Percentiles rank a stretch among this genome's conserved stretches.
These are phyloP conservation scores for Himalopsyche kuldschensis DNA, from an alignment of 2,888 invertebrate genomes.

Conservation along the genomic window DNA sequence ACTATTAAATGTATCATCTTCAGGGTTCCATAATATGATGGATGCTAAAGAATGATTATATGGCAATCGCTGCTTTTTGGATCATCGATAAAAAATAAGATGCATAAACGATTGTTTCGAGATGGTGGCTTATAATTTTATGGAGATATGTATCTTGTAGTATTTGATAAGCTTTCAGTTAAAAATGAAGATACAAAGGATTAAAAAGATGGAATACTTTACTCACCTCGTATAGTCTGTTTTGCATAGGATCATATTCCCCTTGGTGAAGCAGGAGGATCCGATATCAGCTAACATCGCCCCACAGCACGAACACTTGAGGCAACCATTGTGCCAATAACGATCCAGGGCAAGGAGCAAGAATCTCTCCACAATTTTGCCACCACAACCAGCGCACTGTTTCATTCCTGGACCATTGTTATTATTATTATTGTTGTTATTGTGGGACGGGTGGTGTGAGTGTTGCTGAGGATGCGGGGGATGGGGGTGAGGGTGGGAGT, in stretches of 20 bases:
- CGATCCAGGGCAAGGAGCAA: conserved; percentile 89
- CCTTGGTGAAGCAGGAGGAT: conserved; percentile 88
- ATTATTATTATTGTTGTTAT: conserved; percentile 57
- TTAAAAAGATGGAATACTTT: not conserved
- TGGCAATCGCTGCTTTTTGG: no score
- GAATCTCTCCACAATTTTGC: conserved; percentile 90
- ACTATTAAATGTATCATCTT: no score
- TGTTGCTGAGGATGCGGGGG: conserved; percentile 59
- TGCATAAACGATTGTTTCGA: no score
- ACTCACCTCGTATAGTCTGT: conserved; percentile 92
- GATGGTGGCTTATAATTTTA: no score
- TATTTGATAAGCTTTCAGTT: no score
- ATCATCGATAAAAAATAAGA: no score
- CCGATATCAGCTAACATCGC: conserved; percentile 90
- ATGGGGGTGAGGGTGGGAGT: conserved; percentile 54
- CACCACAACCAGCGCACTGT: conserved; percentile 89
- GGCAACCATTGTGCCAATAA: conserved; percentile 94
- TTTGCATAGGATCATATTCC: conserved; percentile 94
- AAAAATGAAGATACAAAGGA: not conserved
- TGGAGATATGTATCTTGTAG: no score
- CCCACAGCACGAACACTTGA: conserved; percentile 91
- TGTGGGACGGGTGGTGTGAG: conserved; percentile 55
- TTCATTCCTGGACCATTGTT: conserved; percentile 67
- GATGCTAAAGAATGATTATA: no score
- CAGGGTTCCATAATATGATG: no score